Evolutionary conservation across 2,113 vertebrate species (phyloP).

Genomic region (Mohoua ochrocephala): DNA sequence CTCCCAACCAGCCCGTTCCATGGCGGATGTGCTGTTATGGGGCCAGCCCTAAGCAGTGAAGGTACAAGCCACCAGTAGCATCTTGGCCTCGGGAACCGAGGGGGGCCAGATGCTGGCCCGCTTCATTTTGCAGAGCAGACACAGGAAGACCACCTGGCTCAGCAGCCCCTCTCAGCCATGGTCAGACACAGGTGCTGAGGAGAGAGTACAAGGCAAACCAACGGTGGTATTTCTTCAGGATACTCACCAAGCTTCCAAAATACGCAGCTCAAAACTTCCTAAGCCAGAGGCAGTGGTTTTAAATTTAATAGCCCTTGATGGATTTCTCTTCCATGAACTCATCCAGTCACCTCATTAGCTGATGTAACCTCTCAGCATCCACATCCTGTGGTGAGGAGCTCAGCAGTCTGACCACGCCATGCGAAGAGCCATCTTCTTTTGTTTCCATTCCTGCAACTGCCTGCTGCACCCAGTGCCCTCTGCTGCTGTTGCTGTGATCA

Average conservation of each 20-base stretch:
- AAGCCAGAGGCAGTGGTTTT: conserved; percentile 40
- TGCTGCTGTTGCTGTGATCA: background rate
- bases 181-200: background rate
- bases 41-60: background rate
- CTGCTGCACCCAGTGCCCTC: background rate
- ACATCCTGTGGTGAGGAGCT: conserved; percentile 47
- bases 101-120: fast-evolving
- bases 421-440: background rate
- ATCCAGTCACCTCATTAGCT: conserved; percentile 54
- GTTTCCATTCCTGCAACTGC: background rate
- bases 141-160: background rate
- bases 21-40: fast-evolving
- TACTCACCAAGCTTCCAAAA: background rate
- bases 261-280: background rate
- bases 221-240: background rate
- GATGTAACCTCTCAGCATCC: conserved; percentile 41
- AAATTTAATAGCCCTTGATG: conserved; percentile 33
- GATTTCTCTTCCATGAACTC: conserved; percentile 59
- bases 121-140: background rate
- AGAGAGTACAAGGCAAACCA: background rate
- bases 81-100: background rate
- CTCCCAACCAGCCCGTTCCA: background rate
- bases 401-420: background rate
- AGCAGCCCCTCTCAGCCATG: background rate
- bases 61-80: background rate